These are phyloP conservation scores for Styela plicata DNA, from an alignment of 23 tunicate species.

Conservation along the genomic window DNA sequence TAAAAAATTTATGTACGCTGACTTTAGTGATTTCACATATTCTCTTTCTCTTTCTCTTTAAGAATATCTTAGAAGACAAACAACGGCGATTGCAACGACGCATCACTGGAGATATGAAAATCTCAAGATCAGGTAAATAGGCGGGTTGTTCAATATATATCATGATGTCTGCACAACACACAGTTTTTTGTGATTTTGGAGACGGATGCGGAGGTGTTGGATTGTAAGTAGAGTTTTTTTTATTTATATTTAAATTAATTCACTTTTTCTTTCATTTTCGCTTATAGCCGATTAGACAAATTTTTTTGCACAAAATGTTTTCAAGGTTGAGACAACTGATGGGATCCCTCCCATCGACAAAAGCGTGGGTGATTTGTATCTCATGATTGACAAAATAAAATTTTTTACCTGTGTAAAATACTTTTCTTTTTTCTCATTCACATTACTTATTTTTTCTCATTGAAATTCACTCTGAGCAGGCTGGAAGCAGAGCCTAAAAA, in stretches of 20 bases:
- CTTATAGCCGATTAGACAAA: too few relatives aligned
- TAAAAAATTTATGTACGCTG: too few relatives aligned
- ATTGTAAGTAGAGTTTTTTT: neutral
- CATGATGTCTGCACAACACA: neutral
- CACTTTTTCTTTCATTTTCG: too few relatives aligned
- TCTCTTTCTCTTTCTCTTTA: neutral
- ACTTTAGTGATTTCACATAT: too few relatives aligned
- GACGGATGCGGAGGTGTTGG: constrained; percentile 5
- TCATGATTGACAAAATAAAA: neutral
- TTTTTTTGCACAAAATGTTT: neutral
- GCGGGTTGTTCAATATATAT: neutral
- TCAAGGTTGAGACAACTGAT: neutral
- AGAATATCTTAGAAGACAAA: neutral
- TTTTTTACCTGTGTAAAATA: too few relatives aligned
- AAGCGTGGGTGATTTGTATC: neutral
- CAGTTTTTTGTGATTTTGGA: neutral
- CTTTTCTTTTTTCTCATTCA: too few relatives aligned
- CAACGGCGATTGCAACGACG: neutral
- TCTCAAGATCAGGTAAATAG: neutral
- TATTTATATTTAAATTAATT: neutral
- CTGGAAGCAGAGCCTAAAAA: too few relatives aligned
- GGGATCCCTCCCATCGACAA: neutral
- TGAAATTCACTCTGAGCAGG: too few relatives aligned
- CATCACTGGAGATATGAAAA: neutral
- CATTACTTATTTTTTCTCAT: too few relatives aligned